These are phyloP conservation scores for Chymomyza caudatula DNA, from an alignment of 2,888 invertebrate genomes.

Conservation along the genomic window DNA sequence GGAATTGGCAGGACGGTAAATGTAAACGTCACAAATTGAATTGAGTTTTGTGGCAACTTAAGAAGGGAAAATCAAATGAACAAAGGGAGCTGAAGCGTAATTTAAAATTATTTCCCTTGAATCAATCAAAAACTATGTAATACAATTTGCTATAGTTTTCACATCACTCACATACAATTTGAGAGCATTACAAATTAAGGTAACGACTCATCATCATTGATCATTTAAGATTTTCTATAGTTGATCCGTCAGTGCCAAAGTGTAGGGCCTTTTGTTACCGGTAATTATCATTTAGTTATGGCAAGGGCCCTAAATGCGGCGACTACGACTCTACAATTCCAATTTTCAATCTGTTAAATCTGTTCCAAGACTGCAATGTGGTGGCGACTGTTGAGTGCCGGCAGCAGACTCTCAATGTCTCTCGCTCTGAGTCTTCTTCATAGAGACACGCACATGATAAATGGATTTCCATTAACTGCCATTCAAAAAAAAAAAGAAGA, in stretches of 20 bases:
- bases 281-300: slow-evolving; percentile 71
- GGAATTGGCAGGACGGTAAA: not conserved
- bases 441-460: slow-evolving; percentile 66
- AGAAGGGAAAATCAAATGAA: not conserved
- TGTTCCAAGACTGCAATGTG: not conserved
- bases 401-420: no score
- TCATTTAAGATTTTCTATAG: slow-evolving; percentile 20
- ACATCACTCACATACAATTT: slow-evolving; percentile 39
- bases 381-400: not conserved
- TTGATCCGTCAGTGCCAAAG: not conserved
- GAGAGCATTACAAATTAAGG: slow-evolving; percentile 33
- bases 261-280: slow-evolving; percentile 8
- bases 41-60: slow-evolving; percentile 3
- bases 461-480: slow-evolving; percentile 73
- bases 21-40: not conserved
- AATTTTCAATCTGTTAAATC: slow-evolving; percentile 15
- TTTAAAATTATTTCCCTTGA: slow-evolving; percentile 11
- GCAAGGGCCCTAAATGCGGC: no score
- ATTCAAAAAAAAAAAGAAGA: slow-evolving; percentile 37
- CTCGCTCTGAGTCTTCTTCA: slow-evolving; percentile 2
- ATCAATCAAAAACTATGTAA: slow-evolving; percentile 41
- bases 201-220: slow-evolving; percentile 28
- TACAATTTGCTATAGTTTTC: slow-evolving; percentile 52
- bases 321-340: slow-evolving; percentile 9
- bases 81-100: not conserved